Evolutionary conservation across 2,797 vertebrate genomes (phyloP).

Genomic region (Lagorchestes hirsutus): DNA sequence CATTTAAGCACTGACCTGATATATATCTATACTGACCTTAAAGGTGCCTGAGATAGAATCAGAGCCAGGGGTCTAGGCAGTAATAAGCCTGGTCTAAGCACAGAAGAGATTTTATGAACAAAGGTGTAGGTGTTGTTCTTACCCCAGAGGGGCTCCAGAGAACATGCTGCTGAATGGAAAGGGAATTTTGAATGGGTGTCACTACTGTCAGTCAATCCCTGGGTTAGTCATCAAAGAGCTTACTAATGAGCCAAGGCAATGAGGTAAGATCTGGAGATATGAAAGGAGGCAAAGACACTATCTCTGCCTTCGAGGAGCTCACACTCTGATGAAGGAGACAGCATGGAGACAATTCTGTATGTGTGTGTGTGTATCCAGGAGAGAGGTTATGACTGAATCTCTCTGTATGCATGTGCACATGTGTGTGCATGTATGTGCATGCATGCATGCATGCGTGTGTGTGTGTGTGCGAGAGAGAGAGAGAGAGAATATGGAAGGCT

Average conservation of each 20-base stretch:
- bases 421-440: too few relatives aligned
- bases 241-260: neutral
- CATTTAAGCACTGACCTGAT: neutral
- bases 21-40: neutral
- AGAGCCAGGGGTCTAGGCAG: neutral
- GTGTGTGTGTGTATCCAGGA: too few relatives aligned
- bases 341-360: neutral
- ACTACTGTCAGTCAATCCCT: neutral
- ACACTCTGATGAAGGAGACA: neutral
- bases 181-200: neutral
- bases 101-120: neutral
- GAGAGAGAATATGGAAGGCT: neutral
- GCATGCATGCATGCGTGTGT: too few relatives aligned
- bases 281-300: neutral
- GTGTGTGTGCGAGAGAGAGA: too few relatives aligned
- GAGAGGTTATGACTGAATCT: too few relatives aligned
- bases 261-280: neutral
- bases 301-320: neutral
- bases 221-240: neutral
- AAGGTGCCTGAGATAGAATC: neutral
- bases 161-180: slow-evolving; percentile 32
- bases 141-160: neutral
- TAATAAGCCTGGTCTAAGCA: neutral
- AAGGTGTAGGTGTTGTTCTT: neutral
- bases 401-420: too few relatives aligned